phyloP scores from a whole-genome alignment of 1,140 invertebrate genomes.

The Protaetia brevitarsis region DNA sequence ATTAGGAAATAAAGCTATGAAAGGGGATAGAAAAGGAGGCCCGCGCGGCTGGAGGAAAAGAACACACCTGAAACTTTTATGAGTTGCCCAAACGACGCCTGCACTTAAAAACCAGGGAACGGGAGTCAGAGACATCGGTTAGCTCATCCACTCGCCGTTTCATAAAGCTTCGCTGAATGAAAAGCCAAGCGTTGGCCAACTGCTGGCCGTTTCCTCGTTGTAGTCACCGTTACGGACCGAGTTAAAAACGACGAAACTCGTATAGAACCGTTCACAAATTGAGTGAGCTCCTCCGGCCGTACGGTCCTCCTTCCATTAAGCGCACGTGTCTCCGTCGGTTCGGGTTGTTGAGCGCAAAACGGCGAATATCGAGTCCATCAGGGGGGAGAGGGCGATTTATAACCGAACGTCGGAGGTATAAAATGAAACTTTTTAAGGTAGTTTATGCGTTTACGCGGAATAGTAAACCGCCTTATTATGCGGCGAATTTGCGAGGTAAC shows the following conservation, averaged over 20 bases:
- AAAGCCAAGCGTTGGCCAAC: no score
- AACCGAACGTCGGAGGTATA: slow-evolving; percentile 6
- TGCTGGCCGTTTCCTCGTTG: not conserved
- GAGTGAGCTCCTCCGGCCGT: slow-evolving; percentile 20
- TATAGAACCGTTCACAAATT: slow-evolving; percentile 27
- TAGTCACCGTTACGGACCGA: not conserved
- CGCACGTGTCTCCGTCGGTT: slow-evolving; percentile 19
- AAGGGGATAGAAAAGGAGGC: not conserved
- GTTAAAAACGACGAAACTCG: slow-evolving; percentile 29
- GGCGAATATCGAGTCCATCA: slow-evolving; percentile 12
- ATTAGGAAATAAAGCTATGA: slow-evolving; percentile 22
- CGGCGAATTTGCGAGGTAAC: not conserved
- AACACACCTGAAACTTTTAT: slow-evolving; percentile 25
- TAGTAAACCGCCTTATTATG: not conserved
- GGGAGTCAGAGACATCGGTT: not conserved
- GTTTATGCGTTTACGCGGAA: not conserved
- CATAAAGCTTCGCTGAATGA: not conserved
- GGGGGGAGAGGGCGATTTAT: not conserved
- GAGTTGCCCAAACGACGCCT: slow-evolving; percentile 21
- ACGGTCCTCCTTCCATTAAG: slow-evolving; percentile 19
- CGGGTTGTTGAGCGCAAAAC: not conserved
- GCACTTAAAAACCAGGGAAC: not conserved
- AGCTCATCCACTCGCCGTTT: not conserved
- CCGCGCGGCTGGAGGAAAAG: not conserved
- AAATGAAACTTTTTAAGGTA: slow-evolving; percentile 15